These are phyloP conservation scores for Poeciliopsis turneri DNA, from an alignment of 2,797 vertebrate genomes.

Conservation along the genomic window DNA sequence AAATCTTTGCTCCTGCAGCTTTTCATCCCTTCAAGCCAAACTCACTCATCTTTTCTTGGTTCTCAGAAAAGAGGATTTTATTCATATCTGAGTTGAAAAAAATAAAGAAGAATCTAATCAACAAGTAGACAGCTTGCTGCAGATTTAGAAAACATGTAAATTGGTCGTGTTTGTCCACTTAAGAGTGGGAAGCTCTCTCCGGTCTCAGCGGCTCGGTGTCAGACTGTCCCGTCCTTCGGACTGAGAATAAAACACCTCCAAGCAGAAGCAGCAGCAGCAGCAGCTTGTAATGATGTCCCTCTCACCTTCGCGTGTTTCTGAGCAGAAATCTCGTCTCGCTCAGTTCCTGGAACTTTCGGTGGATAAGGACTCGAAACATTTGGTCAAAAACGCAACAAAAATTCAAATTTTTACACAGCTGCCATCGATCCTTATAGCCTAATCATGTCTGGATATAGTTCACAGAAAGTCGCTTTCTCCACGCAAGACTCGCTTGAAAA, in stretches of 20 bases:
- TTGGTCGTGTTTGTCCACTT: neutral
- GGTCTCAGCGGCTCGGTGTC: neutral
- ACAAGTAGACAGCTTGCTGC: neutral
- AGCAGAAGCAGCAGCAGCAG: neutral
- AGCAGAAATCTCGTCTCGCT: neutral
- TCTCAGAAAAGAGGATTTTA: neutral
- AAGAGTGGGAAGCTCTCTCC: neutral
- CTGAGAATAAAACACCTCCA: neutral
- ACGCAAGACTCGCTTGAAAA: neutral
- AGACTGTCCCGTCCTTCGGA: neutral
- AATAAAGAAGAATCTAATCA: neutral
- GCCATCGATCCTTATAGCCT: neutral
- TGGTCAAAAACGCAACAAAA: neutral
- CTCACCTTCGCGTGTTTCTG: neutral
- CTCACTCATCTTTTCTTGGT: neutral
- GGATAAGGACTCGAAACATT: neutral
- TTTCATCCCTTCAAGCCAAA: neutral
- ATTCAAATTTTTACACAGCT: neutral
- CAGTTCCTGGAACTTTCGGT: neutral
- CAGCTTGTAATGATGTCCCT: neutral
- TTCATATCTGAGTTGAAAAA: neutral
- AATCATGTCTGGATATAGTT: neutral
- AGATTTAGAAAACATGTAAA: neutral
- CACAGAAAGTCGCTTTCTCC: neutral
- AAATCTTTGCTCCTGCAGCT: neutral